These are phyloP conservation scores for Luscinia megarhynchos DNA, from an alignment of 2,797 vertebrate genomes.

Conservation along the genomic window DNA sequence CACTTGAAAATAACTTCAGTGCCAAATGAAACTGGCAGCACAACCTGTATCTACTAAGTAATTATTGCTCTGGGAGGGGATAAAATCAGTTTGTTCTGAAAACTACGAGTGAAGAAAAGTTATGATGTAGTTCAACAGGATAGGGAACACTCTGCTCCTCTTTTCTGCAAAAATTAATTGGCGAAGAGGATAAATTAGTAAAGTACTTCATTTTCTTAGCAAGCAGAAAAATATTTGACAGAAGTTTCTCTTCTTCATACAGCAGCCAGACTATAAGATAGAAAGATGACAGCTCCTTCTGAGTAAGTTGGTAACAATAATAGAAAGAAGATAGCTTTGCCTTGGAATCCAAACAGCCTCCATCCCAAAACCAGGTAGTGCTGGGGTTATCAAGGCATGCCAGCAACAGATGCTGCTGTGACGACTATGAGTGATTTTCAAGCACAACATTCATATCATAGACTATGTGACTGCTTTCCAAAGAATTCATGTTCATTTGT, in stretches of 20 bases:
- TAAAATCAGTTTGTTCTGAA: background rate
- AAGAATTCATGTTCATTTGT: background rate
- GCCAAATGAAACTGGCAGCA: background rate
- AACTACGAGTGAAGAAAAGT: background rate
- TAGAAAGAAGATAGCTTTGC: background rate
- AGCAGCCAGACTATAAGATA: background rate
- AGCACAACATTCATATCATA: accelerated
- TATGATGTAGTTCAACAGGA: background rate
- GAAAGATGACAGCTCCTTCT: background rate
- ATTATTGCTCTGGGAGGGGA: background rate
- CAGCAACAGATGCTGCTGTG: background rate
- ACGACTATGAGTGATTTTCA: background rate
- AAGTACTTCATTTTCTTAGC: background rate
- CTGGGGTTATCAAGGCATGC: background rate
- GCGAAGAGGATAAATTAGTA: background rate
- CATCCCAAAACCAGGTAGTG: background rate
- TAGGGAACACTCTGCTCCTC: background rate
- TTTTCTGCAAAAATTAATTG: background rate
- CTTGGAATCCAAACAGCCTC: background rate
- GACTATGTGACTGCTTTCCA: background rate
- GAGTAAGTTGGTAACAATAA: background rate
- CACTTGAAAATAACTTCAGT: background rate
- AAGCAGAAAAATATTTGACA: background rate
- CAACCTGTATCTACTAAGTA: background rate
- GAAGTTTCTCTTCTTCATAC: background rate